These are phyloP conservation scores for Epinephelus malabaricus DNA, from an alignment of 2,797 vertebrate species.

Conservation along the genomic window DNA sequence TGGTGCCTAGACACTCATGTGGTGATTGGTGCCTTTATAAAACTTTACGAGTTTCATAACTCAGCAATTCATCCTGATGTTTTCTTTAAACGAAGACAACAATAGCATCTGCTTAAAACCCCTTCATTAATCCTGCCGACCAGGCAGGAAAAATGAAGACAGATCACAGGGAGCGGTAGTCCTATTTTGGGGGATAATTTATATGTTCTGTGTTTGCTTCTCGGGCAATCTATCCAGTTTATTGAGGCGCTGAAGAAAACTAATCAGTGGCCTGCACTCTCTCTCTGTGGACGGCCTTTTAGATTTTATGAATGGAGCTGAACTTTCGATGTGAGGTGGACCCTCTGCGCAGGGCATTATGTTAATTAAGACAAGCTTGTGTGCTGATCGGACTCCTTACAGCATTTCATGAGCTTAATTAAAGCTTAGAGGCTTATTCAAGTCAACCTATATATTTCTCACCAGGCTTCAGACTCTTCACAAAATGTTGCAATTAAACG, in stretches of 20 bases:
- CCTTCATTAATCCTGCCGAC: constrained; percentile 43
- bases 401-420: background rate
- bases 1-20: constrained; percentile 1
- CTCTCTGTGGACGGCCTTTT: constrained; percentile 10
- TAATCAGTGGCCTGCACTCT: constrained; percentile 14
- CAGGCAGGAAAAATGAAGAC: constrained; percentile 38
- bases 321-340: background rate
- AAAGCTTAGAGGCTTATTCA: background rate
- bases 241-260: constrained; percentile 22
- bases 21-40: background rate
- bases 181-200: constrained; percentile 52
- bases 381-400: background rate
- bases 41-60: constrained; percentile 4
- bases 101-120: constrained; percentile 26
- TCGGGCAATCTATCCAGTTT: constrained; percentile 32
- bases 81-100: constrained; percentile 14
- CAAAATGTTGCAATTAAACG: no score
- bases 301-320: constrained; percentile 4
- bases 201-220: constrained; percentile 42
- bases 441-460: background rate
- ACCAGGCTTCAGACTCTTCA: no score
- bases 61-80: constrained; percentile 20
- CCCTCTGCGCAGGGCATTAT: background rate
- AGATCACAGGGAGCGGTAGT: constrained; percentile 20
- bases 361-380: constrained; percentile 16